A percentile compares a stretch with the other conserved stretches of the same genome.
Evolutionary conservation across 2,797 vertebrate genomes (phyloP).

Genomic region (Sphenopsis melanotis): DNA sequence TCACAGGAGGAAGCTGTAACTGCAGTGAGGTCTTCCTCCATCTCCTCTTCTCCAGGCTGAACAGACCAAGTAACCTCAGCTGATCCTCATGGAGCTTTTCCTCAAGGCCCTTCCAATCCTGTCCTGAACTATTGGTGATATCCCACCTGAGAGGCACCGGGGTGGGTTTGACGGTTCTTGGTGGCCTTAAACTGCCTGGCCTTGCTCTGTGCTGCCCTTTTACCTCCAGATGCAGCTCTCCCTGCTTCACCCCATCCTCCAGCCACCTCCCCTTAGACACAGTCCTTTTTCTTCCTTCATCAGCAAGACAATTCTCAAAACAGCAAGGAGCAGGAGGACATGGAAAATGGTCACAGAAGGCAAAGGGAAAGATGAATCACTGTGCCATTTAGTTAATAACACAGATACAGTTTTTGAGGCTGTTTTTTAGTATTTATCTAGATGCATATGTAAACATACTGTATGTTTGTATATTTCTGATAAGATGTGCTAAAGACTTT

Average conservation of each 20-base stretch:
- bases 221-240: background rate
- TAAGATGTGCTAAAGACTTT: background rate
- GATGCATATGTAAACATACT: background rate
- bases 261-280: background rate
- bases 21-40: background rate
- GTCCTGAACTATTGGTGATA: background rate
- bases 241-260: background rate
- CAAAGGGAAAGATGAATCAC: background rate
- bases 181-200: background rate
- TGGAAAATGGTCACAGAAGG: background rate
- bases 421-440: background rate
- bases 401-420: background rate
- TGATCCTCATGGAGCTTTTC: background rate
- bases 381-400: background rate
- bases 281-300: background rate
- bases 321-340: background rate
- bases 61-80: background rate
- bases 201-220: background rate
- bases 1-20: rapidly evolving
- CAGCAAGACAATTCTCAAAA: background rate
- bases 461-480: background rate
- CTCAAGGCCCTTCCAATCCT: background rate
- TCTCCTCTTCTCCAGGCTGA: background rate
- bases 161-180: background rate
- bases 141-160: background rate